phyloP scores from a whole-genome alignment of 2,888 invertebrate species.

The Agonum fuliginosum region DNA sequence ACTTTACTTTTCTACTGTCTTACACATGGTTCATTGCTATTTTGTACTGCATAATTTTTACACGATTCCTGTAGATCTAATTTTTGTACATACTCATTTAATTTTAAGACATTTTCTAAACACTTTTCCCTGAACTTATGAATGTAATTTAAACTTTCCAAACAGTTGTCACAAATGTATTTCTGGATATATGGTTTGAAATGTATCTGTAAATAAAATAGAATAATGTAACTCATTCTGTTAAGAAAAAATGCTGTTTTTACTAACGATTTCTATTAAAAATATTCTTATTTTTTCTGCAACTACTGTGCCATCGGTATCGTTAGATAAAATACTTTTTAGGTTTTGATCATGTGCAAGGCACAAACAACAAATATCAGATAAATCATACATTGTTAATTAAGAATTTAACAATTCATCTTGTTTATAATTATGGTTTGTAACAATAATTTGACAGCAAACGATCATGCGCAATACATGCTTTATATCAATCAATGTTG shows the following conservation, averaged over 20 bases:
- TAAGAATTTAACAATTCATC: no score
- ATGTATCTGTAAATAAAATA: background rate
- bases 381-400: no score
- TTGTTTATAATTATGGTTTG: no score
- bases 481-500: no score
- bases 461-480: no score
- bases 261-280: no score
- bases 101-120: background rate
- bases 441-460: no score
- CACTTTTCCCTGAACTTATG: background rate
- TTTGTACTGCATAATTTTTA: background rate
- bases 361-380: background rate
- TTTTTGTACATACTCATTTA: background rate
- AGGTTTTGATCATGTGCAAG: background rate
- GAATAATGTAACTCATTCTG: background rate
- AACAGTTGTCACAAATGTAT: background rate
- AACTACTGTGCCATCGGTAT: background rate
- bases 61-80: background rate
- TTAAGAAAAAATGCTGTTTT: no score
- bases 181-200: background rate
- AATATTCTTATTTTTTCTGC: no score
- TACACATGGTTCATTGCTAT: background rate
- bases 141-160: background rate
- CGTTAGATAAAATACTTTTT: background rate
- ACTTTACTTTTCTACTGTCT: background rate